A percentile compares a stretch with the other conserved stretches of the same genome.
These are phyloP conservation scores for Metacarcinus magister DNA, from an alignment of 2,888 invertebrate genomes.

Conservation along the genomic window DNA sequence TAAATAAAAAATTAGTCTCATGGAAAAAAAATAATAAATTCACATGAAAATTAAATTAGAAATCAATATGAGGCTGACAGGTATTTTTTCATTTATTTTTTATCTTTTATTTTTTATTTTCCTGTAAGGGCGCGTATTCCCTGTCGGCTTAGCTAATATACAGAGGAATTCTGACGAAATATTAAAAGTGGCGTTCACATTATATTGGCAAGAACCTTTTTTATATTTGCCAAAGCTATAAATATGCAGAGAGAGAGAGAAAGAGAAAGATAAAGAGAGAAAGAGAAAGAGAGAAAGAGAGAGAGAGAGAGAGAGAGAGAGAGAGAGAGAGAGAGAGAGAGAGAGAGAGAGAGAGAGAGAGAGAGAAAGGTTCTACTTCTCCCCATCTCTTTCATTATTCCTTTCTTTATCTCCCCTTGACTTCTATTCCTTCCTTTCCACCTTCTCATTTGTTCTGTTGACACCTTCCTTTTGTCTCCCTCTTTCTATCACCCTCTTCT, in stretches of 20 bases:
- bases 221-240: too few species aligned
- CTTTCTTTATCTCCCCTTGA: neutral
- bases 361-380: neutral
- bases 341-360: too few species aligned
- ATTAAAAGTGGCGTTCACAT: too few species aligned
- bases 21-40: neutral
- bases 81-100: neutral
- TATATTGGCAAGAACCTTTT: too few species aligned
- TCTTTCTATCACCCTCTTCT: neutral
- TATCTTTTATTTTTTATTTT: neutral
- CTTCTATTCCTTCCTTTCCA: neutral
- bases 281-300: too few species aligned
- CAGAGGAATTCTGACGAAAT: too few species aligned
- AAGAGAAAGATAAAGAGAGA: too few species aligned
- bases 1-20: neutral
- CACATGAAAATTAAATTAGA: neutral
- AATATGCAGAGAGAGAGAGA: too few species aligned
- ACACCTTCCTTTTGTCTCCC: neutral
- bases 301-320: too few species aligned
- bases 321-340: too few species aligned
- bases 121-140: too few species aligned
- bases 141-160: too few species aligned
- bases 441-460: neutral
- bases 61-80: neutral
- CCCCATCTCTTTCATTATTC: slow-evolving; percentile 8